Conservation (phyloP, 1,140 invertebrate genomes). For the Andricus grossulariae region DNA sequence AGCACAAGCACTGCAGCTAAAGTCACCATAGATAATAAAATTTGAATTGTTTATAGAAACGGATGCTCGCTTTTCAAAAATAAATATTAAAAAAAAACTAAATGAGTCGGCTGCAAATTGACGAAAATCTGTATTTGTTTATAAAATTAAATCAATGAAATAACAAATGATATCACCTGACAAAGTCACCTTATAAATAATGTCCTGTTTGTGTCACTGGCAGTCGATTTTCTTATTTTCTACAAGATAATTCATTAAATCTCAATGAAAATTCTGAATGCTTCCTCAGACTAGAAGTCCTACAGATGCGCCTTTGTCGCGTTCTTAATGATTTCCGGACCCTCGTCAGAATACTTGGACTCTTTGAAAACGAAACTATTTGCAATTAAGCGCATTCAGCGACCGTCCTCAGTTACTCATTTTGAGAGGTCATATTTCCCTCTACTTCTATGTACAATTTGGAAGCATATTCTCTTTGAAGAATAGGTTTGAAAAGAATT, state of each 20-base stretch:
- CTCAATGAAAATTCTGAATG: conserved; percentile 5
- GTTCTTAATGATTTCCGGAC: conserved; percentile 61
- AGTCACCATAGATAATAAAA: no score
- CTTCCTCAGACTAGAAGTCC: background rate
- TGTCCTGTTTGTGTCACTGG: no score
- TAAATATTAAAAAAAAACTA: no score
- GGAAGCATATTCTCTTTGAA: background rate
- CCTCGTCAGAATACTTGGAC: conserved; percentile 48
- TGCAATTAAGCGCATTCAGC: conserved; percentile 62
- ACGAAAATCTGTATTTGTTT: no score
- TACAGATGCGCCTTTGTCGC: conserved; percentile 51
- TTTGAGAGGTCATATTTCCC: background rate
- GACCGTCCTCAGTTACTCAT: conserved; percentile 41
- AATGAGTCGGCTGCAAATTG: no score
- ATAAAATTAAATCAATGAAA: no score
- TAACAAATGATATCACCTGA: no score
- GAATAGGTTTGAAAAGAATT: no score
- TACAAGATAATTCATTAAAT: background rate
- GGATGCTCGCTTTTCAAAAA: no score
- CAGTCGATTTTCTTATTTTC: background rate
- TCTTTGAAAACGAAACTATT: conserved; percentile 55
- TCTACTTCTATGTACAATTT: background rate
- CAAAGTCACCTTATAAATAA: no score
- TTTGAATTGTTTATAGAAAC: no score
- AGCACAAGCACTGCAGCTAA: no score